Percentiles rank a stretch among this genome's conserved stretches.
These are phyloP conservation scores for Cacoxenus indagator DNA, from an alignment of 2,888 invertebrate genomes.

Conservation along the genomic window DNA sequence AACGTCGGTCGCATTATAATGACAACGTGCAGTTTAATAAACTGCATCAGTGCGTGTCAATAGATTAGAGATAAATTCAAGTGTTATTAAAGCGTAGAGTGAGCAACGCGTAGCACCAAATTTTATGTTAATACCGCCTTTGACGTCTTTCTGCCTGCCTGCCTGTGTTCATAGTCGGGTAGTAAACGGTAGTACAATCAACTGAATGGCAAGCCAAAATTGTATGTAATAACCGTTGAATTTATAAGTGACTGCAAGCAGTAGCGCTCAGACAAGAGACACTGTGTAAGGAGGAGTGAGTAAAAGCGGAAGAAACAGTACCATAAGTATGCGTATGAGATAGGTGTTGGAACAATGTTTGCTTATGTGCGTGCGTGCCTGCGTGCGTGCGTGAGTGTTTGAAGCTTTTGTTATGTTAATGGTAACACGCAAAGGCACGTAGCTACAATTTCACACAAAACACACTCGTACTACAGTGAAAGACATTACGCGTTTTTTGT, in stretches of 20 bases:
- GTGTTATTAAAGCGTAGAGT: constrained; percentile 27
- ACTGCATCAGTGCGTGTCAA: constrained; percentile 41
- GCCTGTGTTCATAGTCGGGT: constrained; percentile 10
- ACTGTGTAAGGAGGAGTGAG: too few species aligned
- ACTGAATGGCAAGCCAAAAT: constrained; percentile 62
- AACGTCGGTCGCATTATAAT: not conserved
- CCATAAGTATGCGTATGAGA: not conserved
- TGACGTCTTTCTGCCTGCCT: not conserved
- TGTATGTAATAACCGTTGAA: constrained; percentile 64
- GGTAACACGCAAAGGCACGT: constrained; percentile 47
- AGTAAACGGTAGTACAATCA: constrained; percentile 54
- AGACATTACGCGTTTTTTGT: constrained; percentile 21
- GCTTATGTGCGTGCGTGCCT: not conserved
- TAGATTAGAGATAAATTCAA: constrained; percentile 53
- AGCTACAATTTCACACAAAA: constrained; percentile 51
- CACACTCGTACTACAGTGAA: constrained; percentile 39
- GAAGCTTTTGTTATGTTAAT: constrained; percentile 59
- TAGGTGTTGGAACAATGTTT: constrained; percentile 32
- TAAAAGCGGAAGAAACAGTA: too few species aligned
- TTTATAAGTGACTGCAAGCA: constrained; percentile 46
- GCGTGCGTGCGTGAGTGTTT: constrained; percentile 20
- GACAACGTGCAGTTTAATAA: not conserved
- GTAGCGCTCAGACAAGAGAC: not conserved
- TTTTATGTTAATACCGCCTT: not conserved
- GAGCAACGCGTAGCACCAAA: constrained; percentile 1